Percentiles rank a stretch among this genome's conserved stretches.
Evolutionary conservation across 2,888 invertebrate species (phyloP).

Genomic region (Anorthoa munda): DNA sequence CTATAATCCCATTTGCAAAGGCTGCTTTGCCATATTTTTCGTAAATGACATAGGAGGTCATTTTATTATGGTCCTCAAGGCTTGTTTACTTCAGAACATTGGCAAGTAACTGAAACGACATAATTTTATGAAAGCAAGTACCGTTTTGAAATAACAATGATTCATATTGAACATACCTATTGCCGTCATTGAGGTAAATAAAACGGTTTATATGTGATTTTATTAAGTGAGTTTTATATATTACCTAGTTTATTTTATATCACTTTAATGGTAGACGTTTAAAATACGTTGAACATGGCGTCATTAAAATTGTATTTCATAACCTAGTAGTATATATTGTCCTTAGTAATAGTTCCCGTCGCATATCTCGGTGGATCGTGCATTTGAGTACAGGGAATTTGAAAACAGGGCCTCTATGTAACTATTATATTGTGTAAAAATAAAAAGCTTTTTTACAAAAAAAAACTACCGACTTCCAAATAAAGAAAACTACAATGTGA

Average conservation of each 20-base stretch:
- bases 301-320: slow-evolving; percentile 31
- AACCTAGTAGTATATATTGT: too few species aligned
- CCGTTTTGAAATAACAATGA: background rate
- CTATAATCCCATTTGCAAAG: slow-evolving; percentile 15
- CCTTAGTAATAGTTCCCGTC: too few species aligned
- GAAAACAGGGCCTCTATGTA: too few species aligned
- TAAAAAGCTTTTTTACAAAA: too few species aligned
- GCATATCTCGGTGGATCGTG: too few species aligned
- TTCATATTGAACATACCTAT: background rate
- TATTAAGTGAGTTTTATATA: background rate
- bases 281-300: background rate
- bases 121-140: background rate
- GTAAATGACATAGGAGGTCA: slow-evolving; percentile 25
- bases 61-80: slow-evolving; percentile 17
- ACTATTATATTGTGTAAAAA: too few species aligned
- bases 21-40: slow-evolving; percentile 11
- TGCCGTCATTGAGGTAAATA: slow-evolving; percentile 19
- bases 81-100: slow-evolving; percentile 28
- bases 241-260: background rate
- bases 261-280: slow-evolving; percentile 14
- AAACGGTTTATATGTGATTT: background rate
- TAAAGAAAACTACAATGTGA: too few species aligned
- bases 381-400: too few species aligned
- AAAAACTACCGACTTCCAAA: too few species aligned
- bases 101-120: slow-evolving; percentile 16